A percentile compares a stretch with the other conserved stretches of the same genome.
phyloP scores from a whole-genome alignment of 2,113 vertebrate species.

The Jaculus jaculus region DNA sequence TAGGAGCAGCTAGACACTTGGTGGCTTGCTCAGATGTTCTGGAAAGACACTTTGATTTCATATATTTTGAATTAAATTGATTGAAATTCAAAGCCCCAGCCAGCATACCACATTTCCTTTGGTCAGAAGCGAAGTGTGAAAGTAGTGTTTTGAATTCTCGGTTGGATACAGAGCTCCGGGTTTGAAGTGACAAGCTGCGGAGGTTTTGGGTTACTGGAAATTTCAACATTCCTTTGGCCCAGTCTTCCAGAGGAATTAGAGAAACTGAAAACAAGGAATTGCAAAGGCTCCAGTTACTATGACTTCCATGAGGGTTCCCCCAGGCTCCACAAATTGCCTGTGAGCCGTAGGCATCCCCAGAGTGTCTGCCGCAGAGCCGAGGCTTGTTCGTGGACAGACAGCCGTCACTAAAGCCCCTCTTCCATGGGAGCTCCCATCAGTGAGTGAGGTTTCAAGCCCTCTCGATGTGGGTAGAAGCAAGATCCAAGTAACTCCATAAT shows the following conservation, averaged over 20 bases:
- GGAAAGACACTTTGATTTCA: conserved; percentile 78
- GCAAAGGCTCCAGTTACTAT: neutral
- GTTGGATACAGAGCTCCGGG: conserved; percentile 65
- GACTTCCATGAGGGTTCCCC: neutral
- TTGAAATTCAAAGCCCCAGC: conserved; percentile 79
- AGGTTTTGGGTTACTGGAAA: conserved; percentile 80
- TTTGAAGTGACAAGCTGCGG: conserved; percentile 75
- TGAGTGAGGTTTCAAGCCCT: rapidly evolving
- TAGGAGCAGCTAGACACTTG: conserved; percentile 40
- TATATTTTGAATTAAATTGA: conserved; percentile 80
- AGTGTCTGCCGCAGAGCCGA: neutral
- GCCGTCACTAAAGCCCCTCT: neutral
- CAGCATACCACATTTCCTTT: conserved; percentile 80
- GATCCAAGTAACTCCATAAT: rapidly evolving
- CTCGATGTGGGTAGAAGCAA: neutral
- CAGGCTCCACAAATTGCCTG: neutral
- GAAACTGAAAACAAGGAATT: conserved; percentile 57
- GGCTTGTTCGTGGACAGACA: neutral
- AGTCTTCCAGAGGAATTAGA: conserved; percentile 61
- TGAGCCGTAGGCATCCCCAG: neutral
- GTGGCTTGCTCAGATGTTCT: conserved; percentile 75
- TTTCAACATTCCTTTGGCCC: conserved; percentile 67
- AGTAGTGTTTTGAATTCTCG: conserved; percentile 75
- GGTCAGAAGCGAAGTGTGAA: conserved; percentile 82
- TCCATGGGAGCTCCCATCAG: neutral